These are phyloP conservation scores for Thermophis baileyi DNA, from an alignment of 2,113 vertebrate genomes.

Conservation along the genomic window DNA sequence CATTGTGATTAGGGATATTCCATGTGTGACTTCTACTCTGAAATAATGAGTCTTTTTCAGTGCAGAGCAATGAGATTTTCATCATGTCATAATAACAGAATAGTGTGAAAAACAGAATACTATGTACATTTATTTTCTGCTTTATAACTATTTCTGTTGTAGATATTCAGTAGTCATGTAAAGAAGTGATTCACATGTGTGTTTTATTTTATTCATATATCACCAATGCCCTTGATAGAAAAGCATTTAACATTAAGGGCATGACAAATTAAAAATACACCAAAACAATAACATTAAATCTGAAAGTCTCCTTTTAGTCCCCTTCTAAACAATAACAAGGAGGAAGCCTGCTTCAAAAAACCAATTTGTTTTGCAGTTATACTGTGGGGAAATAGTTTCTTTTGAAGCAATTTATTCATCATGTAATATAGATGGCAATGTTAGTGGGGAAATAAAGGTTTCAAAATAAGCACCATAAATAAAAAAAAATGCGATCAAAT, in stretches of 20 bases:
- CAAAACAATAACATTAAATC: neutral
- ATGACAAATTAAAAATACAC: neutral
- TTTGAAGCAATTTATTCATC: constrained; percentile 20
- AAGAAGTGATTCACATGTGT: neutral
- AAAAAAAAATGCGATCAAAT: constrained; percentile 1
- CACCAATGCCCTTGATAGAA: neutral
- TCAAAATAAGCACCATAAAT: constrained; percentile 24
- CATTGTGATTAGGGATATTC: neutral
- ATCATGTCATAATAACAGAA: neutral
- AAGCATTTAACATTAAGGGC: neutral
- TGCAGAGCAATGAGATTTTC: neutral
- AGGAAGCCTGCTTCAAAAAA: neutral
- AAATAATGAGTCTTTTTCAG: neutral
- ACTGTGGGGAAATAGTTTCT: neutral
- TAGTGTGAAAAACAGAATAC: neutral
- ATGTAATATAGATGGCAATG: constrained; percentile 21
- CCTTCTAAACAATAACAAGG: neutral
- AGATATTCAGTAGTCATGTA: neutral
- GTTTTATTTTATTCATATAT: neutral
- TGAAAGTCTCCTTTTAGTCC: neutral
- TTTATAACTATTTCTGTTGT: neutral
- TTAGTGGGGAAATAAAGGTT: constrained; percentile 1
- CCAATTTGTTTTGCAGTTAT: neutral
- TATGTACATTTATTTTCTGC: neutral
- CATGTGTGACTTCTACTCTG: neutral